Evolutionary conservation across 2,888 invertebrate genomes (phyloP).

Genomic region (Dynastes tityus): DNA sequence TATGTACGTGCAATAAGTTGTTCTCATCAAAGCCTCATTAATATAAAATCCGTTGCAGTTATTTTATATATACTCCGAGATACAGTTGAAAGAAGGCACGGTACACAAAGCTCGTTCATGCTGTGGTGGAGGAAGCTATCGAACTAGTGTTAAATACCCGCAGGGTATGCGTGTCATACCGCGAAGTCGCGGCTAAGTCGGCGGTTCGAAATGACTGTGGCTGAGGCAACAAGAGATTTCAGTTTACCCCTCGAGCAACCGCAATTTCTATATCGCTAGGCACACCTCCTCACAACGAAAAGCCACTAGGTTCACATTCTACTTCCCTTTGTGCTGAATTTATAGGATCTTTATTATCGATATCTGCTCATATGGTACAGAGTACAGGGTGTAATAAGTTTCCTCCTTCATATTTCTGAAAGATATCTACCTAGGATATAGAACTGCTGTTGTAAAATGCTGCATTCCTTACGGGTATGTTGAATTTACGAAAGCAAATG

Average conservation of each 20-base stretch:
- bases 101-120: neutral
- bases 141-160: conserved; percentile 27
- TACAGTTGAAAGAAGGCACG: neutral
- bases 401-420: no score
- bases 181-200: conserved; percentile 30
- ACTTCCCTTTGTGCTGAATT: conserved; percentile 1
- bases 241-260: conserved; percentile 37
- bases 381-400: no score
- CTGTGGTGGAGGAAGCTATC: conserved; percentile 11
- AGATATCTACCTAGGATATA: no score
- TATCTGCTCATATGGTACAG: neutral
- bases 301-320: neutral
- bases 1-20: no score
- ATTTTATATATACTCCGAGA: neutral
- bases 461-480: no score
- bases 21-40: neutral
- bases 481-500: no score
- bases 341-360: neutral
- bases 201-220: conserved; percentile 24
- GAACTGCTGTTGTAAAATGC: no score
- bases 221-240: conserved; percentile 31
- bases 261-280: conserved; percentile 29
- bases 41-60: conserved; percentile 1
- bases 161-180: conserved; percentile 32
- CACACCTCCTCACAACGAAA: conserved; percentile 12